Conservation (phyloP, 2,113 vertebrate genomes). For the Scatophagus argus region DNA sequence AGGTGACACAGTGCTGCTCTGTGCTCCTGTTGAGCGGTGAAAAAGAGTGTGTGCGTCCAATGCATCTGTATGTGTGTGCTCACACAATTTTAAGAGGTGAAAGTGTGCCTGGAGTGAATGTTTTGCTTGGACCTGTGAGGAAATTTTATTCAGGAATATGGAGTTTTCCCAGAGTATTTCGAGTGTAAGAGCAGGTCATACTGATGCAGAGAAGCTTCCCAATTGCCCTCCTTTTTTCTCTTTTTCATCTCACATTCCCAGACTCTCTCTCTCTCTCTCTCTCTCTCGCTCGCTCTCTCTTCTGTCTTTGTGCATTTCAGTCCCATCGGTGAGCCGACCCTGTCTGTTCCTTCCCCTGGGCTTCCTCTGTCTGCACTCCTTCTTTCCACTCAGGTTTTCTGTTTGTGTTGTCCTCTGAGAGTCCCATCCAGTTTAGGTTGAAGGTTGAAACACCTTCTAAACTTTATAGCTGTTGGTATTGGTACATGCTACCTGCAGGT, state of each 20-base stretch:
- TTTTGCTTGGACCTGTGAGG: constrained; percentile 77
- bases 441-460: constrained; percentile 73
- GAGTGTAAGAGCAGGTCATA: constrained; percentile 65
- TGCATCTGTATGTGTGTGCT: constrained; percentile 25
- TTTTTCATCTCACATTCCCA: constrained; percentile 66
- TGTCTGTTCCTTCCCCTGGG: constrained; percentile 33
- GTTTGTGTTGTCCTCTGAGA: constrained; percentile 62
- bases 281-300: constrained; percentile 4
- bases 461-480: constrained; percentile 75
- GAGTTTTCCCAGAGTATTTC: constrained; percentile 69
- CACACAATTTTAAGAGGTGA: constrained; percentile 61
- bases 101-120: constrained; percentile 75
- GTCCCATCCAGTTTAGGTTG: constrained; percentile 62
- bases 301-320: constrained; percentile 17
- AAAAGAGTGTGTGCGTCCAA: constrained; percentile 26
- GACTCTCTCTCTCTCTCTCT: constrained; percentile 24
- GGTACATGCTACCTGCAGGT: constrained; percentile 63
- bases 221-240: constrained; percentile 38
- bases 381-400: constrained; percentile 59
- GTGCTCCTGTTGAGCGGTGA: constrained; percentile 65
- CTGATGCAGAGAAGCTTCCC: constrained; percentile 60
- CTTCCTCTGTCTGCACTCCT: constrained; percentile 37
- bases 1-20: constrained; percentile 71
- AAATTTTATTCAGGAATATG: constrained; percentile 76
- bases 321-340: constrained; percentile 39